Evolutionary conservation across 1,140 invertebrate species (phyloP).

Genomic region (Drosophila ficusphila): DNA sequence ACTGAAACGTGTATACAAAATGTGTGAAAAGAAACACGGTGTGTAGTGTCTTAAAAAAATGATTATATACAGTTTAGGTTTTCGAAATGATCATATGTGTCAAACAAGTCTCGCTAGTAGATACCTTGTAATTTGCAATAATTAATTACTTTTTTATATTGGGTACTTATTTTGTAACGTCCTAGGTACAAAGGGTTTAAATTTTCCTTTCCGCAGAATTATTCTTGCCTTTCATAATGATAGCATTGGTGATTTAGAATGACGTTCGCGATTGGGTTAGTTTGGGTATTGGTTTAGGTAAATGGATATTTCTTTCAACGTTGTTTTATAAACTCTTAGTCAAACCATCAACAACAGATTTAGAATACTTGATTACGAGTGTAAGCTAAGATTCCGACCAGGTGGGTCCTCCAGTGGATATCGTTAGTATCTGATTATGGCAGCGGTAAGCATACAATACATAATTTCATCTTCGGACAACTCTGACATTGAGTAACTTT

Average conservation of each 20-base stretch:
- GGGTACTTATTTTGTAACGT: constrained; percentile 68
- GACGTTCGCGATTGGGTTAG: constrained; percentile 41
- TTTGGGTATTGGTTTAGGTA: constrained; percentile 30
- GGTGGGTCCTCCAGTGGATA: constrained; percentile 42
- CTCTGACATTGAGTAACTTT: constrained; percentile 47
- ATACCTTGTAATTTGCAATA: constrained; percentile 47
- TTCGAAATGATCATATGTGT: constrained; percentile 58
- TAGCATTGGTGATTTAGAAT: constrained; percentile 37
- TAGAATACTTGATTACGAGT: constrained; percentile 52
- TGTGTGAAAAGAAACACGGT: constrained; percentile 46
- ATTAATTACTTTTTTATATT: constrained; percentile 47
- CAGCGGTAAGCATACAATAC: constrained; percentile 70
- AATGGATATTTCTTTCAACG: constrained; percentile 54
- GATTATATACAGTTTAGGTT: constrained; percentile 65
- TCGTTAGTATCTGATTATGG: constrained; percentile 68
- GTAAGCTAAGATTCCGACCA: constrained; percentile 51
- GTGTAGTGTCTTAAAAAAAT: constrained; percentile 48
- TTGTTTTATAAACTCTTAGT: constrained; percentile 80
- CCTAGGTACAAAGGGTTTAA: constrained; percentile 70
- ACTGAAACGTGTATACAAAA: constrained; percentile 78
- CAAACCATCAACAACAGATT: constrained; percentile 71
- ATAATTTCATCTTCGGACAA: constrained; percentile 33
- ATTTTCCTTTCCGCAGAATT: constrained; percentile 37
- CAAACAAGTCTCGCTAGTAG: constrained; percentile 32
- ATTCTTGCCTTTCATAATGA: constrained; percentile 31